A percentile compares a stretch with the other conserved stretches of the same genome.
Conservation (phyloP, 2,888 invertebrate species). For the Allygus modestus region DNA sequence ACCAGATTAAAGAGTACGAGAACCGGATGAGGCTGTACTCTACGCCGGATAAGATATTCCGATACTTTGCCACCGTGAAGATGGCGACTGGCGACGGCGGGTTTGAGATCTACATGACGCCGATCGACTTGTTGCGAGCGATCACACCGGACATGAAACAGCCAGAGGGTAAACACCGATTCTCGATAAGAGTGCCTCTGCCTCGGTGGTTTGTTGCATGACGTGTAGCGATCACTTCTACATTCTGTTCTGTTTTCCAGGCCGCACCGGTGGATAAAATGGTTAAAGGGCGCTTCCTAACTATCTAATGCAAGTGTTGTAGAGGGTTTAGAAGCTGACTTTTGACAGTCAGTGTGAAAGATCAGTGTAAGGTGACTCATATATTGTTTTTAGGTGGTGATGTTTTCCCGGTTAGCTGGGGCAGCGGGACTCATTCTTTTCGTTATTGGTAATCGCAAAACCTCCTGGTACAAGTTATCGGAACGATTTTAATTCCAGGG, state of each 20-base stretch:
- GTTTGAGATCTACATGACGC: slow-evolving; percentile 94
- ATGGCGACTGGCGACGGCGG: slow-evolving; percentile 81
- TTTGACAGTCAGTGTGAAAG: too few relatives aligned
- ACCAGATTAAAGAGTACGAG: slow-evolving; percentile 97
- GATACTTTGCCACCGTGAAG: slow-evolving; percentile 98
- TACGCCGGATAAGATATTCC: slow-evolving; percentile 99
- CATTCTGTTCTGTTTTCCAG: background rate
- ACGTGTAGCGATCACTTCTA: background rate
- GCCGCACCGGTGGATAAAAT: background rate
- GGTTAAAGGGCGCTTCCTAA: slow-evolving; percentile 49
- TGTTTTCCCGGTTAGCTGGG: too few relatives aligned
- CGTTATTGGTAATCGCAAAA: too few relatives aligned
- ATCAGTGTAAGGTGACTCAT: too few relatives aligned
- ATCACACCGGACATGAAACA: slow-evolving; percentile 98
- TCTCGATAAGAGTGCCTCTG: slow-evolving; percentile 1
- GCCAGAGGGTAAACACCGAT: slow-evolving; percentile 89
- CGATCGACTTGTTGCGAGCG: slow-evolving; percentile 97
- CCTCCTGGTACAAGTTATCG: too few relatives aligned
- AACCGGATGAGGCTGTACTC: slow-evolving; percentile 96
- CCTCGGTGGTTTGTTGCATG: slow-evolving; percentile 25
- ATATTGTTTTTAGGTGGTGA: too few relatives aligned
- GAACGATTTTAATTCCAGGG: too few relatives aligned
- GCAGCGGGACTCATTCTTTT: too few relatives aligned
- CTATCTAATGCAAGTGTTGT: background rate
- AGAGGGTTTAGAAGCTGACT: too few relatives aligned